Evolutionary conservation across 1,140 invertebrate species (phyloP), one percentile per base, ranked within the genome.

Genomic region (Nasonia longicornis): DNA sequence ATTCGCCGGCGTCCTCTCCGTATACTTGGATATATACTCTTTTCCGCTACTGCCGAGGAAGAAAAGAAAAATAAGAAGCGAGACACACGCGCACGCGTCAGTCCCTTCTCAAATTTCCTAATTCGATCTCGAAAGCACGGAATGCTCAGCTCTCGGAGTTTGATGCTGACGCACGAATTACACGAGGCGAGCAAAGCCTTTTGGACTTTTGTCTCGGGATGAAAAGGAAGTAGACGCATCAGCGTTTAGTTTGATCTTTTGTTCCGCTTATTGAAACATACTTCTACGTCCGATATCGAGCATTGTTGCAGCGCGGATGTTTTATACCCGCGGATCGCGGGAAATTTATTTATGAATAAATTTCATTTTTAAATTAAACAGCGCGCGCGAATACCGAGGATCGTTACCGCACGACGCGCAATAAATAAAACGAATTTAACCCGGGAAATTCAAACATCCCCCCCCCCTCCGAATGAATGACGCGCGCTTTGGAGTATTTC

Each of bases 121-220:
- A 74, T 74, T 74, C 74, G 10, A 80, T 80, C 71, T 74, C 7
- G 22, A 80, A 79, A 71, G 58, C 58, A 48, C 58, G 63, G 20
- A 12, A 74, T 80, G 20, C 78, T 29, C 26, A 26, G 26, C 26
- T 31, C 70, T 66, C 14, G 2, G 16, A 45, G 26, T 45, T 73
- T 64, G 31, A 79, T 73, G 31, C 70, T 73, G 78, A 80, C 71
- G 70, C 38, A 79, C 31, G 35, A 79, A 79, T 45, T 64, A 66
- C 10, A 45, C 31, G 45, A 73, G 12, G 52, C 12, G 48, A 20
- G 70, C 10, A 45, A 16, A 67, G 14, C 31, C 35, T 20, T 48
- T 69, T 20, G 29, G 31, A 42, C 14, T 66, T 76, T 76, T 58
- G 14, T 35, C 31, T 35, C 52, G 16, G 11, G 35, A 31, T 58